Evolutionary conservation across 2,797 vertebrate genomes (phyloP).

Genomic region (Odontamblyopus rebecca): DNA sequence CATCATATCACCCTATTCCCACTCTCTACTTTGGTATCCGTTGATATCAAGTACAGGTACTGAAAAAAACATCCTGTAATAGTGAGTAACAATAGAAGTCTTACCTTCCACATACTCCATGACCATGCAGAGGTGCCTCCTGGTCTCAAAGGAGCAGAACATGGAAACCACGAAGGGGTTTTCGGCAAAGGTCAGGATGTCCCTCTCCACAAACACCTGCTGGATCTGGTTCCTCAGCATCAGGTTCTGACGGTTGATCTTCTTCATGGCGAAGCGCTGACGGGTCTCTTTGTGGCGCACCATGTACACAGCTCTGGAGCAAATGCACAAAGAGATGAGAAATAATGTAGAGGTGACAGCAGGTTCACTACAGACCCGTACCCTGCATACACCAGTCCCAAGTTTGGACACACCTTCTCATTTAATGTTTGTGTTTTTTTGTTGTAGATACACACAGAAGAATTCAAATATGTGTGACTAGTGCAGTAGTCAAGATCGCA

Average conservation of each 20-base stretch:
- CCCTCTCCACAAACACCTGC: conserved; percentile 95
- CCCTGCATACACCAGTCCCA: no score
- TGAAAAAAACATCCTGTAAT: no score
- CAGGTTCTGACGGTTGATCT: conserved; percentile 97
- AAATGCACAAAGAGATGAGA: not conserved
- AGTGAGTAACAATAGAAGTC: not conserved
- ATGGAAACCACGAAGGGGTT: conserved; percentile 98
- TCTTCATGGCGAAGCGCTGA: conserved; percentile 97
- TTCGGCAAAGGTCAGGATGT: conserved; percentile 96
- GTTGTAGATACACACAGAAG: no score
- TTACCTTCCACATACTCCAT: conserved; percentile 98
- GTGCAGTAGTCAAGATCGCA: no score
- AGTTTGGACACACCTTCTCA: no score
- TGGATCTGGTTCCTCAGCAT: conserved; percentile 97
- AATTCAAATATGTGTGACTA: no score
- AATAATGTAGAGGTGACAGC: no score
- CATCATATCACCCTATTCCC: no score
- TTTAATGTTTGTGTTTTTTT: no score
- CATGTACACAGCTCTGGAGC: conserved; percentile 88
- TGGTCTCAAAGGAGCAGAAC: conserved; percentile 97
- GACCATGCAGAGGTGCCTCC: conserved; percentile 96
- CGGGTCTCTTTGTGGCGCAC: conserved; percentile 92
- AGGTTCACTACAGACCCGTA: no score
- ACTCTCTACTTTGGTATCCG: no score
- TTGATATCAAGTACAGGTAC: no score